Evolutionary conservation across 2,888 invertebrate genomes (phyloP), one percentile per base, ranked within the genome.

Genomic region (Megamerina dolium): DNA sequence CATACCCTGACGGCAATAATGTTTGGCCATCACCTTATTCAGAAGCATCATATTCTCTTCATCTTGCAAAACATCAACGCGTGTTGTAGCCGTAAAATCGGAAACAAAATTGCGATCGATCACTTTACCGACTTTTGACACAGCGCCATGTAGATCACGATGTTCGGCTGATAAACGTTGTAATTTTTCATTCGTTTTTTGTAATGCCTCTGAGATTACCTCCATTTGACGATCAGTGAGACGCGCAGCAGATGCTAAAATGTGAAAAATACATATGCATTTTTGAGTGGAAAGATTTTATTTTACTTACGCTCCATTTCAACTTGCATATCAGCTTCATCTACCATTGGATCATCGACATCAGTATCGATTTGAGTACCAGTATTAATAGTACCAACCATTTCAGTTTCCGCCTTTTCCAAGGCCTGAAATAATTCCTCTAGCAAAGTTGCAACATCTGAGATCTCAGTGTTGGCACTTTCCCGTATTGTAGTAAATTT

Each of bases 111-210:
- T 93, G 59, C 92, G 82, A 68, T 99, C 97, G 56, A 99, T 90
- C 1, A 91, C 87, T 74, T 96, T 97, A 38, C 97, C 97, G 37
- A 96, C 91, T 77, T 92, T 88, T 0, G 96, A 96, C 4, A 87
- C 86, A 3, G 68, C 59, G 2, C 70, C 67, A 63, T 93, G 92
- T 13, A 90, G 74, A 50, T 81, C 81, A 54, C 89, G 77, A 63
- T 91, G 90, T 72, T 94, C 93, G 46, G 87, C 81, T 1, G 91
- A 87, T 56, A 94, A 75, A 63, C 86, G 80, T 51, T 85, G 83
- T 0, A 90, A 81, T 18, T 85, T 84, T 60, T 91, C 89, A 61
- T 87, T 87, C 27, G 89, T 82, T 66, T 87, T 83, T 33, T 79
- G 74, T 65, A 91, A 78, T 12, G 85, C 77, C 51, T 89, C 85